phyloP scores from a whole-genome alignment of 2,113 vertebrate species.

The Verasper variegatus region DNA sequence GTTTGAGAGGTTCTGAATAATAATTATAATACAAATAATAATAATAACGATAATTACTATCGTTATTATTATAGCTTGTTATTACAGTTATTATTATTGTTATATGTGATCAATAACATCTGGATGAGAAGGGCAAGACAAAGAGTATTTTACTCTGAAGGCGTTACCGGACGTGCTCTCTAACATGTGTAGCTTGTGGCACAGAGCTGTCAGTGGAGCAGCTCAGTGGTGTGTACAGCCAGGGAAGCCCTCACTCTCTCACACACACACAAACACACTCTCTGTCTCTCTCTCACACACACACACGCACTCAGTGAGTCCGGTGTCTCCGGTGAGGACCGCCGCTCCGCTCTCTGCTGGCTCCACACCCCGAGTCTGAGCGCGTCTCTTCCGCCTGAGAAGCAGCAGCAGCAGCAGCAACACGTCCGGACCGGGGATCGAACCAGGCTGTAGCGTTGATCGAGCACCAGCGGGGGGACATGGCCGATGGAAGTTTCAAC shows the following conservation, averaged over 20 bases:
- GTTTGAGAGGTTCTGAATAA: too few species aligned
- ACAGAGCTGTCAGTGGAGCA: slow-evolving; percentile 68
- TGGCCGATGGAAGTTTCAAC: slow-evolving; percentile 89
- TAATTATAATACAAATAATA: too few species aligned
- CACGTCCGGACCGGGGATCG: not conserved
- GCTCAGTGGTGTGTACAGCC: slow-evolving; percentile 46
- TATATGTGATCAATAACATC: too few species aligned
- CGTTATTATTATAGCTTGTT: too few species aligned
- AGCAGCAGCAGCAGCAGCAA: not conserved
- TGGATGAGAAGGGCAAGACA: too few species aligned
- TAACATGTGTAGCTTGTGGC: not conserved
- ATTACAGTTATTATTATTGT: too few species aligned
- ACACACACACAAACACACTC: not conserved
- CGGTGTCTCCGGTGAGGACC: slow-evolving; percentile 53
- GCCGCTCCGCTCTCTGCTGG: slow-evolving; percentile 21
- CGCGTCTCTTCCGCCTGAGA: slow-evolving; percentile 29
- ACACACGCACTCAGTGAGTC: slow-evolving; percentile 2
- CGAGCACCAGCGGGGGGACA: slow-evolving; percentile 60
- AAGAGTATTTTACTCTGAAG: slow-evolving; percentile 58
- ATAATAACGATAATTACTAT: too few species aligned
- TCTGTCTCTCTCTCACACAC: too few species aligned
- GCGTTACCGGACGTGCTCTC: slow-evolving; percentile 14
- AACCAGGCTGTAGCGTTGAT: not conserved
- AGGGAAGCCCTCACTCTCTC: slow-evolving; percentile 55
- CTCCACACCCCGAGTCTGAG: slow-evolving; percentile 26